Conservation (phyloP, 2,888 invertebrate genomes). For the Proisotoma minuta region DNA sequence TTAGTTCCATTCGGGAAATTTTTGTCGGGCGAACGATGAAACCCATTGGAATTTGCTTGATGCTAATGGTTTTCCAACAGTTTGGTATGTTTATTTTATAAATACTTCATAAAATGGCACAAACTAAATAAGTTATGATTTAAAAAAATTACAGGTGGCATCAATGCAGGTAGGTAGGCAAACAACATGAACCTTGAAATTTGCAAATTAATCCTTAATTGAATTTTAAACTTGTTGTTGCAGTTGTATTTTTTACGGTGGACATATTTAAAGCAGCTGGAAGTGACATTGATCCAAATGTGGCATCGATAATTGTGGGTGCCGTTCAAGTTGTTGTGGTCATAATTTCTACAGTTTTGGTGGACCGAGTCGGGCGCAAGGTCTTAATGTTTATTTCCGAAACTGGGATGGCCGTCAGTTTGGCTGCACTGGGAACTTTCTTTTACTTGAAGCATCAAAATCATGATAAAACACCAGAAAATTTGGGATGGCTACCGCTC, state of each 20-base stretch:
- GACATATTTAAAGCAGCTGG: slow-evolving; percentile 72
- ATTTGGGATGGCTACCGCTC: slow-evolving; percentile 68
- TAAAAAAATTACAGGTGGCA: neutral
- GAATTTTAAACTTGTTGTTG: neutral
- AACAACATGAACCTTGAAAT: too few relatives aligned
- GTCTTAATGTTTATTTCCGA: slow-evolving; percentile 72
- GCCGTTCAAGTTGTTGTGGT: slow-evolving; percentile 58
- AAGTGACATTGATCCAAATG: slow-evolving; percentile 54
- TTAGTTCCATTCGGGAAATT: slow-evolving; percentile 8
- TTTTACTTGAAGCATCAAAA: slow-evolving; percentile 57
- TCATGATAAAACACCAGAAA: slow-evolving; percentile 47
- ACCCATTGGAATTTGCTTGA: slow-evolving; percentile 68
- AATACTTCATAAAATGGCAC: neutral
- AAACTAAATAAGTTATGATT: neutral
- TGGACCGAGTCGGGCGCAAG: slow-evolving; percentile 76
- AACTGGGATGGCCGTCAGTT: slow-evolving; percentile 64
- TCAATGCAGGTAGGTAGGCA: neutral
- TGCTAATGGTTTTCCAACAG: slow-evolving; percentile 80
- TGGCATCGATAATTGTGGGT: slow-evolving; percentile 58
- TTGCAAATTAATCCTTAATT: too few relatives aligned
- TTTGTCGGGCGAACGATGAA: slow-evolving; percentile 49
- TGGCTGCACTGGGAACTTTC: slow-evolving; percentile 66
- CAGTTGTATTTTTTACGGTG: slow-evolving; percentile 63
- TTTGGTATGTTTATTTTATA: slow-evolving; percentile 52
- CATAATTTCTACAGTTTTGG: slow-evolving; percentile 58